Conservation (phyloP, 2,797 vertebrate genomes). For the Tarsius wallacei region DNA sequence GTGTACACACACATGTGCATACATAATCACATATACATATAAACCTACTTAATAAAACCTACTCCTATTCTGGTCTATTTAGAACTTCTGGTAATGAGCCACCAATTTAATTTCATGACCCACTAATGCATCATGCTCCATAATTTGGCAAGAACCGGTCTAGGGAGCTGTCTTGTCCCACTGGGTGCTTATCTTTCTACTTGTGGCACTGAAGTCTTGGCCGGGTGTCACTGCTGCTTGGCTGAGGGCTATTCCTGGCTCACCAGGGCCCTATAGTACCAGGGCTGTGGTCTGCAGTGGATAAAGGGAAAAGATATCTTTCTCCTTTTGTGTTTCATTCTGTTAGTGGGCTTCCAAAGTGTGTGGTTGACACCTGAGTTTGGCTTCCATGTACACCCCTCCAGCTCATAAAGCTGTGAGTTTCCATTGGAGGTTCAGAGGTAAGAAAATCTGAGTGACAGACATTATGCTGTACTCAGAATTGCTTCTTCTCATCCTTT, state of each 20-base stretch:
- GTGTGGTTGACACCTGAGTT: not conserved
- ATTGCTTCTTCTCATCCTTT: not conserved
- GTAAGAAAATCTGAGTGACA: not conserved
- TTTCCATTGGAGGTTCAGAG: not conserved
- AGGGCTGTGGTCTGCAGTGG: not conserved
- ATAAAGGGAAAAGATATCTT: not conserved
- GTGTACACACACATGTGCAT: not conserved
- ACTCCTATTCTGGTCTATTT: slow-evolving; percentile 44
- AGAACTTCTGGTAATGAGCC: not conserved
- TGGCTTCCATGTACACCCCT: not conserved
- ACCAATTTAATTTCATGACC: not conserved
- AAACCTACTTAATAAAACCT: not conserved
- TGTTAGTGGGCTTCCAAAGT: not conserved
- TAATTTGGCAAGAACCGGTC: not conserved
- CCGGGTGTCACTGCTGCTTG: not conserved
- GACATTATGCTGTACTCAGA: not conserved
- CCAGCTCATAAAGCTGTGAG: not conserved
- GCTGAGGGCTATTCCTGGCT: not conserved
- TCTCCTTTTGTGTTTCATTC: not conserved
- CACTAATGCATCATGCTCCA: not conserved
- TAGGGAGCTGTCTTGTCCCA: not conserved
- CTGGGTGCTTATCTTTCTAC: not conserved
- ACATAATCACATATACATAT: not conserved
- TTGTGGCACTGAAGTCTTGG: not conserved
- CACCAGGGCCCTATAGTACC: not conserved